Evolutionary conservation across 2,888 invertebrate species (phyloP), one percentile per base, ranked within the genome.

Genomic region (Melieria crassipennis): DNA sequence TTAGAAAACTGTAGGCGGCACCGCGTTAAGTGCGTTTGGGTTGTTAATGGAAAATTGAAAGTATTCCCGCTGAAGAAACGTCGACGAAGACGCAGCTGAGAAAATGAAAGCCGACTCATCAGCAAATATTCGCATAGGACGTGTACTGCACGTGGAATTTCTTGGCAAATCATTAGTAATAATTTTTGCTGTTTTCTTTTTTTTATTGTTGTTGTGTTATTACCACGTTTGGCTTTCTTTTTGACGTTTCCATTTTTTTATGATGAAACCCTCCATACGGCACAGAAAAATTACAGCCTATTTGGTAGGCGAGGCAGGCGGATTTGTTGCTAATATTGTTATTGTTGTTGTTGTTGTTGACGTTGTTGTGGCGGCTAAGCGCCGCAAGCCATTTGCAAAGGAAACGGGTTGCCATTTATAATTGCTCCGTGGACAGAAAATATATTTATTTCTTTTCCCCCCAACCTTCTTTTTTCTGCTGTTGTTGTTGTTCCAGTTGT

Each of bases 341-440:
- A 10, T 13, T 67, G 48, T 50, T 50, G 48, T 50, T 43, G 13
- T 52, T n/a, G 43, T 60, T 61, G 45, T 55, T 63, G 62, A 55
- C 52, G 52, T 68, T 68, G 55, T 55, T 30, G 30, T 7, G 30
- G 60, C 42, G 46, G 61, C n/a, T 50, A 50, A 42, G 9, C 52
- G 48, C 70, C 66, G n/a, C 6, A 4, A 55, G 66, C 3, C 66
- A 69, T 72, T 69, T 68, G 55, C 43, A 68, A 72, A 72, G 72
- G 72, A 70, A 69, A 70, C 64, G 62, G 66, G 66, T 71, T 71
- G 56, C 70, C 55, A 66, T 71, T 71, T 58, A 67, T 67, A 61
- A 67, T 67, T 67, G 50, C 45, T 47, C 52, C 16, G 43, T 43
- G 50, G 9, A 43, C 30, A 42, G 48, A 48, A 13, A 45, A 2